Evolutionary conservation across 1,140 invertebrate genomes (phyloP).

Genomic region (Hycleus phaleratus): DNA sequence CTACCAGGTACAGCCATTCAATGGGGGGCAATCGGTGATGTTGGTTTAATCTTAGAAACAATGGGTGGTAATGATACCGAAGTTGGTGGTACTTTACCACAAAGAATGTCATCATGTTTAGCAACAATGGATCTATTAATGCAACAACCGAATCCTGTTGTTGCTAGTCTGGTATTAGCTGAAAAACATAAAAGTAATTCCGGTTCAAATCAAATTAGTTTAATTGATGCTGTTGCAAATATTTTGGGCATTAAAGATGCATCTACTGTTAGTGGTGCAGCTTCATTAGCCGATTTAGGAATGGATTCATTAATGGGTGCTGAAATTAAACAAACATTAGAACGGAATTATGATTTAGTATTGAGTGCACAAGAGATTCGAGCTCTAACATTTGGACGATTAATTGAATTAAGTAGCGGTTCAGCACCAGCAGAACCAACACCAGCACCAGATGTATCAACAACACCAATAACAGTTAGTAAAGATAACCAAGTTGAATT

Average conservation of each 20-base stretch:
- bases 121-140: conserved; percentile 79
- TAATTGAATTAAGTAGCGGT: conserved; percentile 56
- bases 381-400: conserved; percentile 62
- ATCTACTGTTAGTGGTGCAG: conserved; percentile 61
- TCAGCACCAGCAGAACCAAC: conserved; percentile 21
- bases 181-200: conserved; percentile 56
- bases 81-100: conserved; percentile 86
- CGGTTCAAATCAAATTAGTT: conserved; percentile 44
- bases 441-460: too few relatives aligned
- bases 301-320: conserved; percentile 98
- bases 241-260: conserved; percentile 84
- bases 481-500: conserved; percentile 44
- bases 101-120: conserved; percentile 84
- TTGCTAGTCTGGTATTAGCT: conserved; percentile 75
- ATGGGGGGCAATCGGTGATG: conserved; percentile 97
- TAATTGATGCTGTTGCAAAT: conserved; percentile 70
- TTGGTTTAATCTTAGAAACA: conserved; percentile 81
- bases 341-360: conserved; percentile 83
- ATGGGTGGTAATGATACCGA: conserved; percentile 85
- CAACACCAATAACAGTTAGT: conserved; percentile 5
- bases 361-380: conserved; percentile 87
- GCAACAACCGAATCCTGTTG: conserved; percentile 76
- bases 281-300: conserved; percentile 83
- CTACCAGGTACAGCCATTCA: conserved; percentile 83
- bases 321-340: conserved; percentile 94